Evolutionary conservation across 2,797 vertebrate species (phyloP).

Genomic region (Peromyscus aztecus): DNA sequence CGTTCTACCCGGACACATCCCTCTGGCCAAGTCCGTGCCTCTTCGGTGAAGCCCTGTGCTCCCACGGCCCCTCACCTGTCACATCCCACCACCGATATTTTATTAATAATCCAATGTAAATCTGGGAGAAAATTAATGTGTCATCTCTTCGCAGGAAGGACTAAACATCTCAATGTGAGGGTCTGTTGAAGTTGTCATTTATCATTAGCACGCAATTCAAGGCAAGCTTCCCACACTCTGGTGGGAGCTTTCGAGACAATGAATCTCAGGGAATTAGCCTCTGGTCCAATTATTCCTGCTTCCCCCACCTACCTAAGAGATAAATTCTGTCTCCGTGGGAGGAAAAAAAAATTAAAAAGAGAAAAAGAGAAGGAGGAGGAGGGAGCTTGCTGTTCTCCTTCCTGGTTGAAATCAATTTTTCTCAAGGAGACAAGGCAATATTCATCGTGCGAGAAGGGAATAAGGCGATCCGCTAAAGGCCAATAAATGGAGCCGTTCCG

Average conservation of each 20-base stretch:
- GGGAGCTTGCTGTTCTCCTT: constrained; percentile 67
- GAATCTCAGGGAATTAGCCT: constrained; percentile 82
- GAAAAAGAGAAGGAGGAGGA: constrained; percentile 50
- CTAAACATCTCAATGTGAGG: constrained; percentile 81
- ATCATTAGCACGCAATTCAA: constrained; percentile 75
- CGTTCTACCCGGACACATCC: neutral
- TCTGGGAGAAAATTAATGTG: constrained; percentile 80
- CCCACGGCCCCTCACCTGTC: constrained; percentile 44
- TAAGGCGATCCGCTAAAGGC: constrained; percentile 69
- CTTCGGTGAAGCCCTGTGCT: accelerated
- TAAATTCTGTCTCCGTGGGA: constrained; percentile 70
- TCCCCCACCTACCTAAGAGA: constrained; percentile 71
- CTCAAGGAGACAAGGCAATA: constrained; percentile 82
- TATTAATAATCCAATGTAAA: constrained; percentile 79
- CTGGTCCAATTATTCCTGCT: constrained; percentile 79
- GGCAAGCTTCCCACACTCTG: constrained; percentile 62
- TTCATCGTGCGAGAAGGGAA: constrained; percentile 73
- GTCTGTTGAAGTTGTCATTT: constrained; percentile 77
- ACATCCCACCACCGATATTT: constrained; percentile 63
- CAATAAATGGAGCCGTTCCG: constrained; percentile 67
- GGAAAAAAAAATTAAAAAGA: neutral
- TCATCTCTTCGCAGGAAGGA: constrained; percentile 77
- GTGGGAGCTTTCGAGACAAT: constrained; percentile 73
- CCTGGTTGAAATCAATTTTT: constrained; percentile 82
- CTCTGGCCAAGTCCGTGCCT: neutral